Conservation (phyloP, 2,113 vertebrate species). For the Athene cunicularia region DNA sequence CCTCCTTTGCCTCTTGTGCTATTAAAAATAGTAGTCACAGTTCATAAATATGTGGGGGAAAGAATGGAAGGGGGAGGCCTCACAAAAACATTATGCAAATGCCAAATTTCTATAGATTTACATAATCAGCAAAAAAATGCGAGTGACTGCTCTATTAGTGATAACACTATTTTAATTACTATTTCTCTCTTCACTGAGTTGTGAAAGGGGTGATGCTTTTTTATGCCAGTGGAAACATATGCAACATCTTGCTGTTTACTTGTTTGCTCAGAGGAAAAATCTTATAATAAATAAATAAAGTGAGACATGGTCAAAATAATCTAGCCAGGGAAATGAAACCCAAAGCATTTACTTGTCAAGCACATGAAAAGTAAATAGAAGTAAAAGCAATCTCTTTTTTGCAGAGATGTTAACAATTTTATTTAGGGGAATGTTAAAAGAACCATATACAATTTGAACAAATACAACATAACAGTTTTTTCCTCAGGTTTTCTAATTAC, state of each 20-base stretch:
- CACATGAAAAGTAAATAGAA: neutral
- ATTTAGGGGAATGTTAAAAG: slow-evolving; percentile 82
- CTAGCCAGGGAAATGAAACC: neutral
- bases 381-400: neutral
- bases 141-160: neutral
- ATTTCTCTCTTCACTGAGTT: slow-evolving; percentile 34
- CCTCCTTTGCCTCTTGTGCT: neutral
- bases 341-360: neutral
- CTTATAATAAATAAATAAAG: neutral
- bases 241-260: neutral
- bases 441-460: slow-evolving; percentile 79
- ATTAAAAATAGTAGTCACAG: neutral
- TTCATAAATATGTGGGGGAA: neutral
- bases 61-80: neutral
- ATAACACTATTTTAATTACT: slow-evolving; percentile 52
- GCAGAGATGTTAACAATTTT: slow-evolving; percentile 76
- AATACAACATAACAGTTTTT: slow-evolving; percentile 69
- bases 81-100: neutral
- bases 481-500: slow-evolving; percentile 78
- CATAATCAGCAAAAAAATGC: neutral
- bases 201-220: neutral
- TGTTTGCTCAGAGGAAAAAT: neutral
- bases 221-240: neutral
- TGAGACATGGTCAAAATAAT: neutral
- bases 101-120: neutral